Percentiles rank a stretch among this genome's conserved stretches.
phyloP scores from a whole-genome alignment of 2,113 vertebrate species.

The Aleadryas rufinucha region DNA sequence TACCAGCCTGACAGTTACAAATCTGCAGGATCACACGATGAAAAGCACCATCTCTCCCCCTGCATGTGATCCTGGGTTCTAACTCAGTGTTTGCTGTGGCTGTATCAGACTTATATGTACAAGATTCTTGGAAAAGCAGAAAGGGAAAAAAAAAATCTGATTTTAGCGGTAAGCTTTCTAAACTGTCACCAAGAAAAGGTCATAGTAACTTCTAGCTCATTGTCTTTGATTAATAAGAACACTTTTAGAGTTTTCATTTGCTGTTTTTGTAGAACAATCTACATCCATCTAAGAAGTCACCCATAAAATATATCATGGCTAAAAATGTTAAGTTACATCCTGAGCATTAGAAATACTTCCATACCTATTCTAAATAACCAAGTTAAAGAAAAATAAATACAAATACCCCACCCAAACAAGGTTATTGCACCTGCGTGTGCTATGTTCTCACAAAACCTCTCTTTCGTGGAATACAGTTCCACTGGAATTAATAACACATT shows the following conservation, averaged over 20 bases:
- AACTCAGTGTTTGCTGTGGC: background rate
- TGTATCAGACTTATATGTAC: background rate
- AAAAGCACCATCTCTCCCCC: background rate
- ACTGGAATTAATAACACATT: background rate
- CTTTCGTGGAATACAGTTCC: background rate
- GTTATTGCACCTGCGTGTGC: background rate
- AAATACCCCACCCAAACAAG: background rate
- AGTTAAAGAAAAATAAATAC: background rate
- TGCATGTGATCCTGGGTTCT: fast-evolving
- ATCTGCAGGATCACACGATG: fast-evolving
- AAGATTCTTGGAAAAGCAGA: background rate
- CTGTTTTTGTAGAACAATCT: background rate
- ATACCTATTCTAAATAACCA: background rate
- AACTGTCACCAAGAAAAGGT: background rate
- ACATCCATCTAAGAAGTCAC: background rate
- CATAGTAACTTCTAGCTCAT: background rate
- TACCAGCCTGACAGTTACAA: background rate
- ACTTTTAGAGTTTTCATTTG: background rate
- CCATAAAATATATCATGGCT: background rate
- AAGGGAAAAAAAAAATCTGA: background rate
- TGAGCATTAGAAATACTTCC: background rate
- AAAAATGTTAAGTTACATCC: background rate
- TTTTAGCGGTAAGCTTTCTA: background rate
- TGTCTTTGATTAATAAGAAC: background rate
- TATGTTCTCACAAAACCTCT: background rate